A percentile compares a stretch with the other conserved stretches of the same genome.
phyloP scores from a whole-genome alignment of 2,888 invertebrate species.

The Autographa gamma region DNA sequence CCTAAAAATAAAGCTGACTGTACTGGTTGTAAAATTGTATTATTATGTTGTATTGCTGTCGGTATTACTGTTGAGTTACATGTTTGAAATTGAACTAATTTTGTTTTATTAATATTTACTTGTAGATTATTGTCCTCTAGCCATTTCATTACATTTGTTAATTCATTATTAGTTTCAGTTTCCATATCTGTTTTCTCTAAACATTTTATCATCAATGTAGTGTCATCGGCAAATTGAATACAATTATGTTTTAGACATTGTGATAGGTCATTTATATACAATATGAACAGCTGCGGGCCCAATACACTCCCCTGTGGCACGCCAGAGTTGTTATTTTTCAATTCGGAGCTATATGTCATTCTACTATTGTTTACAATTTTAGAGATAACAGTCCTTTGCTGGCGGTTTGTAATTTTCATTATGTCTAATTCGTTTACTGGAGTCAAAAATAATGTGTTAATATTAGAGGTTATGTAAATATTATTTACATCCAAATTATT shows the following conservation, averaged over 20 bases:
- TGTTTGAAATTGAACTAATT: constrained; percentile 7
- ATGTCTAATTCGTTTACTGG: neutral
- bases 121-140: constrained; percentile 1
- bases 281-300: neutral
- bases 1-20: no score
- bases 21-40: no score
- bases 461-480: neutral
- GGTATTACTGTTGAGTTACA: neutral
- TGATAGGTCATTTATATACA: neutral
- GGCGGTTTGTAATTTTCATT: neutral
- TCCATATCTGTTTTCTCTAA: no score
- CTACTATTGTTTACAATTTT: neutral
- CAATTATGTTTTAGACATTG: neutral
- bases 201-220: neutral
- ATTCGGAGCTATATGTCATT: neutral
- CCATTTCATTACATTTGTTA: neutral
- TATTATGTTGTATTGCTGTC: neutral
- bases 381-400: neutral
- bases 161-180: no score
- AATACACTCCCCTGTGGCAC: neutral
- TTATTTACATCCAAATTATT: neutral
- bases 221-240: constrained; percentile 7
- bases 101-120: constrained; percentile 8
- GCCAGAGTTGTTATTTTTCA: neutral
- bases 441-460: neutral